These are phyloP conservation scores for Caretta caretta DNA, from an alignment of 2,113 vertebrate genomes.

Conservation along the genomic window DNA sequence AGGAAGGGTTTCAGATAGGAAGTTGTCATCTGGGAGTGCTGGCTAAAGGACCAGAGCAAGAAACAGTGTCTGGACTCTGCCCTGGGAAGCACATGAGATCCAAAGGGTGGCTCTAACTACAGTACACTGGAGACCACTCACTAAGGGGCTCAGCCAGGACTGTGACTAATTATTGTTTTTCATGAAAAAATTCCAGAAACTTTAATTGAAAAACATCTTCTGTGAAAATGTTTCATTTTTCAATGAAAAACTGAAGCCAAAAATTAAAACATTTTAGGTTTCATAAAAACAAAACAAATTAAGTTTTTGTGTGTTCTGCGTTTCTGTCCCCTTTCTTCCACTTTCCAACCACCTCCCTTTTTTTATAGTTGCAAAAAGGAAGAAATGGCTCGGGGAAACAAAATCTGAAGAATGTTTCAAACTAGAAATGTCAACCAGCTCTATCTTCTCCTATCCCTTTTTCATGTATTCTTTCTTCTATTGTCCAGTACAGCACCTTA, in stretches of 20 bases:
- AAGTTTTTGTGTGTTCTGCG: not conserved
- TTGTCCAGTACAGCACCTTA: constrained; percentile 1
- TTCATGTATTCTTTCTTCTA: constrained; percentile 2
- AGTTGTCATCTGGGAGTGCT: not conserved
- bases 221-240: constrained; percentile 7
- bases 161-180: constrained; percentile 23
- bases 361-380: not conserved
- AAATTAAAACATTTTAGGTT: not conserved
- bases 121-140: constrained; percentile 14
- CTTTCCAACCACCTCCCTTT: not conserved
- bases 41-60: not conserved
- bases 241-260: not conserved
- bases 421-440: not conserved
- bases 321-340: not conserved
- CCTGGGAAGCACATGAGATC: constrained; percentile 19
- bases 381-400: not conserved
- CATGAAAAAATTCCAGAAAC: constrained; percentile 5
- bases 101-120: constrained; percentile 25
- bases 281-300: not conserved
- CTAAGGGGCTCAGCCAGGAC: not conserved
- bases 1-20: not conserved
- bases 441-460: constrained; percentile 4
- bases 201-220: not conserved
- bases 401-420: not conserved
- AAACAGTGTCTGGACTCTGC: not conserved